A percentile compares a stretch with the other conserved stretches of the same genome.
phyloP scores from a whole-genome alignment of 2,113 vertebrate species.

The Pithys albifrons region DNA sequence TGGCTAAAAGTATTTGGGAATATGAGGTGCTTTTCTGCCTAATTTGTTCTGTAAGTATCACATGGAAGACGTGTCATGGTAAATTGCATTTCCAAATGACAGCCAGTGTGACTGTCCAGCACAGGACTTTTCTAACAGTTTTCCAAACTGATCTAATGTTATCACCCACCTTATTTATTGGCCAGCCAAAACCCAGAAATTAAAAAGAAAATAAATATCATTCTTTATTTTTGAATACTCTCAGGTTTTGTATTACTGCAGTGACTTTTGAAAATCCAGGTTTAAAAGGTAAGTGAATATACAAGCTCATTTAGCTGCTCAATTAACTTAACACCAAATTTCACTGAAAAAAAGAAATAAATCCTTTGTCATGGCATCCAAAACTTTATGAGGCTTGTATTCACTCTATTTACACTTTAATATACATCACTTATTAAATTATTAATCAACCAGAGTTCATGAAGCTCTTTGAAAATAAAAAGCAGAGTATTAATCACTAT shows the following conservation, averaged over 20 bases:
- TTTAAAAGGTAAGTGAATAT: not conserved
- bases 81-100: slow-evolving; percentile 5
- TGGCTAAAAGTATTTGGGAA: slow-evolving; percentile 51
- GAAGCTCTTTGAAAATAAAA: slow-evolving; percentile 38
- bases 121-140: not conserved
- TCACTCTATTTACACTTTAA: slow-evolving; percentile 8
- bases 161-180: not conserved
- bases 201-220: not conserved
- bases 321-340: not conserved
- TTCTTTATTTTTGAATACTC: not conserved
- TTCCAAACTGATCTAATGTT: not conserved
- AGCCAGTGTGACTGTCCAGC: not conserved
- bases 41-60: slow-evolving; percentile 72
- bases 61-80: slow-evolving; percentile 30
- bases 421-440: slow-evolving; percentile 25
- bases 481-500: slow-evolving; percentile 12
- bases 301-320: not conserved
- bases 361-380: not conserved
- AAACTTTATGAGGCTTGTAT: not conserved
- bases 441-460: slow-evolving; percentile 18
- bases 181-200: not conserved
- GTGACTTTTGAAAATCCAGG: not conserved
- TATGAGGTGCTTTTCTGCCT: slow-evolving; percentile 68
- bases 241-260: not conserved
- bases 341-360: not conserved